A percentile compares a stretch with the other conserved stretches of the same genome.
Conservation (phyloP, 1,140 invertebrate genomes). For the Microvelia longipes region DNA sequence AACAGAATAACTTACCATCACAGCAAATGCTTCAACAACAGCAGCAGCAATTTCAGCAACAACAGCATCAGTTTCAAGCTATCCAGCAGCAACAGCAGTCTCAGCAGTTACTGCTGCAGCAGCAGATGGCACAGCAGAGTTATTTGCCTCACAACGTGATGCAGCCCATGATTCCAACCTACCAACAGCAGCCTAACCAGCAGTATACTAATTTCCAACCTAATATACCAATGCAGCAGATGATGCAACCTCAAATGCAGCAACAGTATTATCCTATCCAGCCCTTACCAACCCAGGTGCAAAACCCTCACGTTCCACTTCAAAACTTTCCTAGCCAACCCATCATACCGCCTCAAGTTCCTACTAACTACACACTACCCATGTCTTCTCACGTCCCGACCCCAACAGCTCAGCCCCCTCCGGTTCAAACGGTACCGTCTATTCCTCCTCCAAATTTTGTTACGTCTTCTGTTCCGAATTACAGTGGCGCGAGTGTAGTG, state of each 20-base stretch:
- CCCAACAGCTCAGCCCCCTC: conserved; percentile 7
- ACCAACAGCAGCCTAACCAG: conserved; percentile 28
- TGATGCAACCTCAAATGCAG: conserved; percentile 32
- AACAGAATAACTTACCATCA: conserved; percentile 24
- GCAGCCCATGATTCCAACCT: conserved; percentile 4
- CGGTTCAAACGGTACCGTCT: conserved; percentile 23
- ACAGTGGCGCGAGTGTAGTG: conserved; percentile 10
- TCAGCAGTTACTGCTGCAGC: conserved; percentile 18
- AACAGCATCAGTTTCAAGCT: conserved; percentile 29
- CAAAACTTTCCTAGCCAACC: conserved; percentile 7
- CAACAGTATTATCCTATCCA: conserved; percentile 29
- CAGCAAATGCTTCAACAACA: conserved; percentile 26
- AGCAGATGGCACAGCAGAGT: conserved; percentile 27
- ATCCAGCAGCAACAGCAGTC: conserved; percentile 24
- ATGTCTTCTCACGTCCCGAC: conserved; percentile 1
- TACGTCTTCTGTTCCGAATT: conserved; percentile 5
- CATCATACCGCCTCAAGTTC: neutral
- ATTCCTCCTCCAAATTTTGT: conserved; percentile 26
- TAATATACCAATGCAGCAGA: conserved; percentile 28
- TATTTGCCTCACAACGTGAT: conserved; percentile 21
- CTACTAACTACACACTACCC: neutral
- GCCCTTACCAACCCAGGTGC: neutral
- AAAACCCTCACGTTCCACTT: neutral
- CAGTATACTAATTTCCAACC: conserved; percentile 31
- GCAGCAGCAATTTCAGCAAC: conserved; percentile 34